These are phyloP conservation scores for Megalops atlanticus DNA, from an alignment of 2,113 vertebrate genomes.

Conservation along the genomic window DNA sequence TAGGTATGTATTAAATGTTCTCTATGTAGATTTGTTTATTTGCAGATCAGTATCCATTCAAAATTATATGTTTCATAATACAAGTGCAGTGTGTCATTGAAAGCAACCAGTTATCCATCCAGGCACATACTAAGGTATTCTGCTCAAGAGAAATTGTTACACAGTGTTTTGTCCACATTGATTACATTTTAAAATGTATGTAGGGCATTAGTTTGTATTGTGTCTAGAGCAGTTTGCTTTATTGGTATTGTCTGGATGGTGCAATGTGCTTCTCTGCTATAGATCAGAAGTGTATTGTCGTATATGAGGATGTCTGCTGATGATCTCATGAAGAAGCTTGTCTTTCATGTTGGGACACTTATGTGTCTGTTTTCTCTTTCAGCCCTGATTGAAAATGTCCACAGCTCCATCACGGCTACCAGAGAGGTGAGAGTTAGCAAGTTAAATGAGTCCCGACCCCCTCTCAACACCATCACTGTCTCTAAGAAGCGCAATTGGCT, in stretches of 20 bases:
- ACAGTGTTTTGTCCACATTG: not conserved
- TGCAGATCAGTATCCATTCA: not conserved
- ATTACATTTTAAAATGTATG: not conserved
- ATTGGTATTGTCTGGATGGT: conserved; percentile 2
- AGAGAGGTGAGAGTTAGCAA: conserved; percentile 62
- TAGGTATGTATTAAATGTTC: not conserved
- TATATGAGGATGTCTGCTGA: no score
- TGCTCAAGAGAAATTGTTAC: not conserved
- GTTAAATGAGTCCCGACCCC: conserved; percentile 48
- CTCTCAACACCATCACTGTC: conserved; percentile 87
- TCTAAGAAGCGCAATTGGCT: conserved; percentile 98
- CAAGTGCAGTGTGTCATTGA: conserved; percentile 1
- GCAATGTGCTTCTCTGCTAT: conserved; percentile 15
- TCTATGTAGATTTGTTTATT: not conserved
- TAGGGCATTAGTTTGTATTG: not conserved
- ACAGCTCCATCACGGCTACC: conserved; percentile 68
- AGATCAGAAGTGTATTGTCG: not conserved
- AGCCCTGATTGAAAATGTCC: conserved; percentile 87
- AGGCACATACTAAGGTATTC: conserved; percentile 4
- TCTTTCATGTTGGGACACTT: conserved; percentile 12
- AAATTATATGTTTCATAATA: conserved; percentile 28
- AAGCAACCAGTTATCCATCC: conserved; percentile 5
- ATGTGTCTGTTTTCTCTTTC: conserved; percentile 43
- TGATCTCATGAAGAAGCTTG: not conserved
- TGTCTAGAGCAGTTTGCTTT: not conserved